Percentiles rank a stretch among this genome's conserved stretches.
These are phyloP conservation scores for Osmoderma eremita DNA, from an alignment of 2,888 invertebrate genomes.

Conservation along the genomic window DNA sequence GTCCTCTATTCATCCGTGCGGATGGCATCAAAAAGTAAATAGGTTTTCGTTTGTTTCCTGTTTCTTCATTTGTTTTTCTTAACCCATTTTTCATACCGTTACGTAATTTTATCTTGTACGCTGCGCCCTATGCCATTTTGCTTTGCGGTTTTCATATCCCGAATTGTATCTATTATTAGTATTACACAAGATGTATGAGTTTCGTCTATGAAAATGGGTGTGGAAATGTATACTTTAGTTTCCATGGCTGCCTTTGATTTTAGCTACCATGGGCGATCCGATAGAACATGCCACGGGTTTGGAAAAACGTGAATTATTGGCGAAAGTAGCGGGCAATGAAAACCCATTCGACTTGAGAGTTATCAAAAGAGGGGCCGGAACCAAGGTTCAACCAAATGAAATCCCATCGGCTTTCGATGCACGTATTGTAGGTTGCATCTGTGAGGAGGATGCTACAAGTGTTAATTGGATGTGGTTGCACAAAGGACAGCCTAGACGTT, in stretches of 20 bases:
- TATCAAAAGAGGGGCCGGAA: conserved; percentile 80
- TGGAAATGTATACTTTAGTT: not conserved
- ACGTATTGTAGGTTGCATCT: conserved; percentile 94
- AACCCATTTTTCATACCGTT: conserved; percentile 50
- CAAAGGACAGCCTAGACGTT: conserved; percentile 88
- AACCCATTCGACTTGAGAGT: conserved; percentile 88
- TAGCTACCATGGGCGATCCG: conserved; percentile 83
- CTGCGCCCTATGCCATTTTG: conserved; percentile 36
- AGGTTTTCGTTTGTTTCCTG: conserved; percentile 42
- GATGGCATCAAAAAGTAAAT: conserved; percentile 74
- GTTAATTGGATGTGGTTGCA: conserved; percentile 97
- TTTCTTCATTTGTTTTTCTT: conserved; percentile 40
- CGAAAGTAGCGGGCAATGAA: conserved; percentile 87
- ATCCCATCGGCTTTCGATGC: conserved; percentile 92
- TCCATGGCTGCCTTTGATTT: conserved; percentile 8
- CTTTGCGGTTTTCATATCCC: conserved; percentile 1
- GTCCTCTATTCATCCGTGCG: conserved; percentile 71
- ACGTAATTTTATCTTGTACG: conserved; percentile 56
- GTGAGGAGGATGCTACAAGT: conserved; percentile 91
- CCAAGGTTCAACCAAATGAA: conserved; percentile 85
- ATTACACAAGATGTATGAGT: not conserved
- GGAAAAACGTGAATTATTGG: conserved; percentile 89
- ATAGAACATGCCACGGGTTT: conserved; percentile 93
- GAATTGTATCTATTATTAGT: not conserved
- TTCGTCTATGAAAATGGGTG: not conserved